Base-by-base conservation (phyloP, 2,888 invertebrate genomes). In the Amiota mariae region DNA sequence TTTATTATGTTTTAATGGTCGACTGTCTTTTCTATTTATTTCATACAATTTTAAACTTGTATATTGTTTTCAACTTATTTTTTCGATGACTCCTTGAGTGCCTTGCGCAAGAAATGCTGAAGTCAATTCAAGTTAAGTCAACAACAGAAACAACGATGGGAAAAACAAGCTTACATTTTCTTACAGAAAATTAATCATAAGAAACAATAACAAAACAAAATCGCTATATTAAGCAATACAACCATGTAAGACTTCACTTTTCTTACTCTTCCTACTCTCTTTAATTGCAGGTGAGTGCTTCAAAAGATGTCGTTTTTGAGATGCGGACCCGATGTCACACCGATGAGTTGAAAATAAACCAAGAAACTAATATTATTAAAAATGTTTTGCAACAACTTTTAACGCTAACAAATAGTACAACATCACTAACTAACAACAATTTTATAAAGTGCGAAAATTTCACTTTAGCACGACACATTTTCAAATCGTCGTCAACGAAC, bases 381-480 rank as follows among this genome's bases (percentile, higher is more conserved):
- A 36, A 36, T 36, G 36, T 36, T 36, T 36, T 6, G 4, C 59
- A 11, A 59, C 20, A 18, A 59, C 20, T n/a, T 15, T 59, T 54
- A 15, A 15, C 54, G 54, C n/a, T 54, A 54, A 54, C 54, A 13
- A 13, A 54, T 54, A 54, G 54, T 54, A 15, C 15, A 54, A 15
- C 54, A 54, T 1, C 8, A 12, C n/a, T 15, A 54, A 54, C 54
- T 15, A 54, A 54, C 54, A 15, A 59, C 20, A 59, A 20, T 59
- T 59, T 59, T 20, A 59, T 20, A 49, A 68, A 12, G 67, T 54
- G 67, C 51, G 54, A 68, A 51, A 68, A 68, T 54, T 68, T 68
- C 51, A 68, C 67, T 68, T 68, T 54, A 24, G 67, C 67, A 54
- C 67, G 67, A 68, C 20, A 68, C 67, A 68, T 68, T 68, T 24